Evolutionary conservation across 1,140 invertebrate species (phyloP), one percentile per base, ranked within the genome.

Genomic region (Acromyrmex charruanus): DNA sequence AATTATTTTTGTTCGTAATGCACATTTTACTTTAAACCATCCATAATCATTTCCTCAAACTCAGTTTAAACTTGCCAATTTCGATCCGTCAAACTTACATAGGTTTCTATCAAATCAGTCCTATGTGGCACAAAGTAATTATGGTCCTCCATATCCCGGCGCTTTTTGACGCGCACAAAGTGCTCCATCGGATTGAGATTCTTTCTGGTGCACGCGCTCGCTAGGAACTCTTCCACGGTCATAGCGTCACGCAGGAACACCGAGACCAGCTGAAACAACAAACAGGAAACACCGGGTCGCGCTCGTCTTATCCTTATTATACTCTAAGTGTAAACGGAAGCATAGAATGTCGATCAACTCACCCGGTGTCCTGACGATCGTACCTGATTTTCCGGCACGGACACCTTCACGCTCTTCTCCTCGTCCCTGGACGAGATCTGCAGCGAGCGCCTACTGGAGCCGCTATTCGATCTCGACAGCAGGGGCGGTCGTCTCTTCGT

Each of bases 51-150:
- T 58, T 55, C 10, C 7, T 72, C 6, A 65, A 39, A 87, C 63
- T 58, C 6, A 44, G 16, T 14, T 21, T n/a, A 49, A 28, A 65
- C 66, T 49, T 2, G 25, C 21, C 39, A 9, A 2, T 35, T 3
- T 31, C 6, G 18, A 18, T 1, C 49, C 10, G 9, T 12, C 6
- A 7, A n/a, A 97, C 98, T 98, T 96, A 99, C 99, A 94, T 99
- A 98, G 94, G 98, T 99, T 95, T 99, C 99, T 92, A 99, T 98
- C 90, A 98, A 96, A 95, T 99, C 98, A 91, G 97, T 97, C 91
- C 98, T 97, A 95, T 98, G 98, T 71, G 98, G 98, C 90, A 99
- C 98, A 96, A 99, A 99, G 95, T 99, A 99, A 95, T 99, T 99
- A 93, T 98, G 98, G 95, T 99, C 98, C 94, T 99, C 98, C 97